Percentiles rank a stretch among this genome's conserved stretches.
phyloP scores from a whole-genome alignment of 2,113 vertebrate genomes.

The Romanogobio albipinnatus region DNA sequence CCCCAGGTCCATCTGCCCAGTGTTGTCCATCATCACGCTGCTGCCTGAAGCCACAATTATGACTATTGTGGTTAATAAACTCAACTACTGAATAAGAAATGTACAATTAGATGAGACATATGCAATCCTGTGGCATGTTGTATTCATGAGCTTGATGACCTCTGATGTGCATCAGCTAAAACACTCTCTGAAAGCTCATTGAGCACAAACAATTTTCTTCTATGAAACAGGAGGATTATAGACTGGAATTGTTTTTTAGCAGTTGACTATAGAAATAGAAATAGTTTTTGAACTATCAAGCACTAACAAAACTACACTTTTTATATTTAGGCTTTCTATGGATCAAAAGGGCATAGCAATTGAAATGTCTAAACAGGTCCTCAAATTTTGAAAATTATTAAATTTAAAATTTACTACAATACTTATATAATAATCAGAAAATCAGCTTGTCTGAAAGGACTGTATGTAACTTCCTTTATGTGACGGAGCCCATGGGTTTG shows the following conservation, averaged over 20 bases:
- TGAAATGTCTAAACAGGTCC: not conserved
- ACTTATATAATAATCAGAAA: no score
- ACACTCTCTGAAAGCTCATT: constrained; percentile 11
- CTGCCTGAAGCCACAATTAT: constrained; percentile 70
- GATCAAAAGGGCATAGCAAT: not conserved
- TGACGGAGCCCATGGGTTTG: no score
- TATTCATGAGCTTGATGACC: constrained; percentile 70
- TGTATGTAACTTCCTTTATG: no score
- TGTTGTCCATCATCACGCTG: constrained; percentile 60
- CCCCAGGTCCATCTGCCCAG: constrained; percentile 28
- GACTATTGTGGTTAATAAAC: constrained; percentile 69
- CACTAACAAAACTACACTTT: not conserved
- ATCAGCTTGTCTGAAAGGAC: no score
- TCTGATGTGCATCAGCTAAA: constrained; percentile 50
- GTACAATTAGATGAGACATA: constrained; percentile 71
- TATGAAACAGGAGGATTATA: not conserved
- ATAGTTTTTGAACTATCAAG: not conserved
- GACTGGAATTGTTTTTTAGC: not conserved
- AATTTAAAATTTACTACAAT: not conserved
- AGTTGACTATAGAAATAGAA: not conserved
- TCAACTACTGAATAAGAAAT: constrained; percentile 62
- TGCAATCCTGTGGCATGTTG: constrained; percentile 68
- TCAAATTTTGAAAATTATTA: not conserved
- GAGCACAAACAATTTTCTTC: not conserved
- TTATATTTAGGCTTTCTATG: not conserved